phyloP scores from a whole-genome alignment of 1,140 invertebrate species.

The Bombus polaris region DNA sequence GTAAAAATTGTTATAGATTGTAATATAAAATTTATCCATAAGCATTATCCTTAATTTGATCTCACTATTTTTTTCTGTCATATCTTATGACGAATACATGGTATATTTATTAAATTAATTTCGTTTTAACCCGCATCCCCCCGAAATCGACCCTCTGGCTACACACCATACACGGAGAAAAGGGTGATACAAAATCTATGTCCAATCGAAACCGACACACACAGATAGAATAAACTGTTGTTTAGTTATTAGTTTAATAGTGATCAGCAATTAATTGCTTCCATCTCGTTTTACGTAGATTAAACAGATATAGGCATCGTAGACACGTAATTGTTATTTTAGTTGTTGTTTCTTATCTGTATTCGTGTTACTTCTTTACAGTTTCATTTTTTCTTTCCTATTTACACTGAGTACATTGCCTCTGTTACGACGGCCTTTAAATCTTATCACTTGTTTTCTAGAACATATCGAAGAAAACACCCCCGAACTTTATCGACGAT shows the following conservation, averaged over 20 bases:
- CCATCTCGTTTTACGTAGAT: conserved; percentile 55
- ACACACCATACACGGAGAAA: conserved; percentile 73
- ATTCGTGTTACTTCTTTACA: conserved; percentile 31
- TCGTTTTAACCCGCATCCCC: background rate
- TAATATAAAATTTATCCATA: too few relatives aligned
- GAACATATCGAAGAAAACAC: conserved; percentile 33
- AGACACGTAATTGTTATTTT: conserved; percentile 36
- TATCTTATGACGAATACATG: too few relatives aligned
- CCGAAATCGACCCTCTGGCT: conserved; percentile 57
- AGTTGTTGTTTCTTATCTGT: background rate
- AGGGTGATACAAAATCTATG: conserved; percentile 79
- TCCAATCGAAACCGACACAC: conserved; percentile 77
- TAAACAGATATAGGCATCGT: conserved; percentile 68
- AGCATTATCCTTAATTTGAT: too few relatives aligned
- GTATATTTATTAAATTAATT: background rate
- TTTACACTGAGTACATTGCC: conserved; percentile 46
- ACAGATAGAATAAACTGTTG: conserved; percentile 76
- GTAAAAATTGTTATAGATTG: too few relatives aligned
- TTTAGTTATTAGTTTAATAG: conserved; percentile 70
- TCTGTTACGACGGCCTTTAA: conserved; percentile 14
- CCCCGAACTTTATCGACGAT: background rate
- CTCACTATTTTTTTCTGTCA: too few relatives aligned
- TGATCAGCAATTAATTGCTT: conserved; percentile 56
- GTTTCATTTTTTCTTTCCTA: conserved; percentile 16
- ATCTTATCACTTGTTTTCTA: conserved; percentile 52